Evolutionary conservation across 2,797 vertebrate species (phyloP).

Genomic region (Kryptolebias ocellatus): DNA sequence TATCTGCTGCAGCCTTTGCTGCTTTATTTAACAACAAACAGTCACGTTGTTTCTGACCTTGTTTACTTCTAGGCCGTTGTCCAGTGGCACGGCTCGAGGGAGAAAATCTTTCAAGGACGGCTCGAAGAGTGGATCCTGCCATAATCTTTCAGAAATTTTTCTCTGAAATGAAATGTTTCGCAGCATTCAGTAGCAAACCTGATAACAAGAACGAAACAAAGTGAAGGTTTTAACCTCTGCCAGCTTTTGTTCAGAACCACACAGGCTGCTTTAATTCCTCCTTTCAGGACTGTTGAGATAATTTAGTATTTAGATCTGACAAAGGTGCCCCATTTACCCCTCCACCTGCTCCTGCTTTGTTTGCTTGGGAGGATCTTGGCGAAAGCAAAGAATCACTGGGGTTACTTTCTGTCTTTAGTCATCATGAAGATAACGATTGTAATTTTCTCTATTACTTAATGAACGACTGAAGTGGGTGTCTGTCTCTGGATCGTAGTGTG

Average conservation of each 20-base stretch:
- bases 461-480: slow-evolving; percentile 37
- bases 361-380: slow-evolving; percentile 4
- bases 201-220: slow-evolving; percentile 42
- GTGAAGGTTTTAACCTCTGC: slow-evolving; percentile 56
- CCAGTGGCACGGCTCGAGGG: slow-evolving; percentile 1
- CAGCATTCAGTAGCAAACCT: slow-evolving; percentile 14
- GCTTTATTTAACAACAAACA: slow-evolving; percentile 33
- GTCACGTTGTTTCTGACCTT: slow-evolving; percentile 54
- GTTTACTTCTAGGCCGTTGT: slow-evolving; percentile 59
- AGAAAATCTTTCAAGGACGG: slow-evolving; percentile 54
- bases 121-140: slow-evolving; percentile 27
- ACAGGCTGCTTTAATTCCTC: slow-evolving; percentile 52
- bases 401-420: slow-evolving; percentile 39
- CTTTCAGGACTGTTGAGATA: slow-evolving; percentile 51
- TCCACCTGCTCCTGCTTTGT: background rate
- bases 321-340: background rate
- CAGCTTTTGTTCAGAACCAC: slow-evolving; percentile 51
- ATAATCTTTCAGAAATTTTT: slow-evolving; percentile 39
- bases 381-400: slow-evolving; percentile 20
- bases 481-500: slow-evolving; percentile 19
- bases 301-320: slow-evolving; percentile 51
- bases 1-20: background rate
- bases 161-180: slow-evolving; percentile 52
- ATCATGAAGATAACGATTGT: slow-evolving; percentile 41
- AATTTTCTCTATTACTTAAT: slow-evolving; percentile 48